Conservation (phyloP, 2,888 invertebrate species). For the Rhagium mordax region DNA sequence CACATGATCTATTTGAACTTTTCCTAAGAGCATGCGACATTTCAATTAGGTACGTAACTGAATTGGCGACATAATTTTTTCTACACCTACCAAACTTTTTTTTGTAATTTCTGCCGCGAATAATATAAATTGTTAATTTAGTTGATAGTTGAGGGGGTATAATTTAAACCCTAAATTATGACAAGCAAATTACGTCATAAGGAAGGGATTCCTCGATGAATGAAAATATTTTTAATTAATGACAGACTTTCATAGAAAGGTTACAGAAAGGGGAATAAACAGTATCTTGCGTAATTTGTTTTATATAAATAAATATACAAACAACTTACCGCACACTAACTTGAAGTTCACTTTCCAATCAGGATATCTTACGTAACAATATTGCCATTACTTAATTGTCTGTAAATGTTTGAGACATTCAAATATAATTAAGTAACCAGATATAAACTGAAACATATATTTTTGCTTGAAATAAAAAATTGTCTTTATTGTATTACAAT, state of each 20-base stretch:
- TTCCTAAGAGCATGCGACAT: no score
- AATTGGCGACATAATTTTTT: no score
- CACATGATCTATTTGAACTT: no score
- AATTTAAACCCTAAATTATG: neutral
- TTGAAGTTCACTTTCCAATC: neutral
- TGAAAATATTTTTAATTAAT: neutral
- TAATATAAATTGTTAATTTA: no score
- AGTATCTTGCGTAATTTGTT: neutral
- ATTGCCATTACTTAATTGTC: neutral
- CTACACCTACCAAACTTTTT: no score
- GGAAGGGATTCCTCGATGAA: neutral
- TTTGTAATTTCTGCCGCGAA: no score
- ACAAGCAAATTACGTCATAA: neutral
- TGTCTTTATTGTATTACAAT: no score
- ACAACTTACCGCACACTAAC: neutral
- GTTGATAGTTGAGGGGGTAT: no score
- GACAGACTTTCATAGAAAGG: neutral
- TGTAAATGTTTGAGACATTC: neutral
- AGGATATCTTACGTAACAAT: neutral
- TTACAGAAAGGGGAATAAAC: neutral
- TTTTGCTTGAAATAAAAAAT: neutral
- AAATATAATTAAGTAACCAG: neutral
- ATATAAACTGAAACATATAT: neutral
- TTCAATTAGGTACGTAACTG: no score
- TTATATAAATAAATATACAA: neutral